Evolutionary conservation across 2,797 vertebrate genomes (phyloP).

Genomic region (Telmatherina bonti): DNA sequence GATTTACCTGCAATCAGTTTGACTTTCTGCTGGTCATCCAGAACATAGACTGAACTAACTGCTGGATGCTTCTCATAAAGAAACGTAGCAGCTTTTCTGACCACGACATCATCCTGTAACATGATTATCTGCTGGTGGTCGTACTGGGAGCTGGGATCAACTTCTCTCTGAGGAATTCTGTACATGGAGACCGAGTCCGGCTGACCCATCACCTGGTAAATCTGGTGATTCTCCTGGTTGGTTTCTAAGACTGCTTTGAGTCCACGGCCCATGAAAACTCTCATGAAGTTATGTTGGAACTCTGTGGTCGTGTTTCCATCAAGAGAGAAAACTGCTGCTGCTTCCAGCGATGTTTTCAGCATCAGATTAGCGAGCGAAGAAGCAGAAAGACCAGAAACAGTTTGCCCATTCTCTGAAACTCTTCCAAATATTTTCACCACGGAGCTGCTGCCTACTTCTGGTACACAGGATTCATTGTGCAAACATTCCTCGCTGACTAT

Average conservation of each 20-base stretch:
- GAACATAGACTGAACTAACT: constrained; percentile 50
- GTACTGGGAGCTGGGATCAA: constrained; percentile 34
- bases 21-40: constrained; percentile 26
- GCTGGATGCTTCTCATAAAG: constrained; percentile 54
- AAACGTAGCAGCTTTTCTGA: constrained; percentile 31
- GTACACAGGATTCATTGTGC: constrained; percentile 31
- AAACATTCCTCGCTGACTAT: constrained; percentile 39
- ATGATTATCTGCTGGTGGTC: constrained; percentile 59
- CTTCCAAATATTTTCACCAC: constrained; percentile 52
- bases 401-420: constrained; percentile 36
- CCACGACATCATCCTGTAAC: constrained; percentile 42
- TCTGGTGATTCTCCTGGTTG: constrained; percentile 2
- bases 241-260: constrained; percentile 49
- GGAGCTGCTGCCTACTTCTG: constrained; percentile 22
- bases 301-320: constrained; percentile 40
- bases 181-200: constrained; percentile 1
- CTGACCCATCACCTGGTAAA: constrained; percentile 42
- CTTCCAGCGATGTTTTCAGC: constrained; percentile 22
- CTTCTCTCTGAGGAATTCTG: constrained; percentile 7
- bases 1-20: constrained; percentile 16
- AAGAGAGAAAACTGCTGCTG: constrained; percentile 34
- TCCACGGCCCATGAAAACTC: constrained; percentile 17
- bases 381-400: constrained; percentile 53
- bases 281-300: constrained; percentile 47
- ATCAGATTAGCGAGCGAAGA: constrained; percentile 47